A percentile compares a stretch with the other conserved stretches of the same genome.
Evolutionary conservation across 2,888 invertebrate species (phyloP).

Genomic region (Agonopterix arenella): DNA sequence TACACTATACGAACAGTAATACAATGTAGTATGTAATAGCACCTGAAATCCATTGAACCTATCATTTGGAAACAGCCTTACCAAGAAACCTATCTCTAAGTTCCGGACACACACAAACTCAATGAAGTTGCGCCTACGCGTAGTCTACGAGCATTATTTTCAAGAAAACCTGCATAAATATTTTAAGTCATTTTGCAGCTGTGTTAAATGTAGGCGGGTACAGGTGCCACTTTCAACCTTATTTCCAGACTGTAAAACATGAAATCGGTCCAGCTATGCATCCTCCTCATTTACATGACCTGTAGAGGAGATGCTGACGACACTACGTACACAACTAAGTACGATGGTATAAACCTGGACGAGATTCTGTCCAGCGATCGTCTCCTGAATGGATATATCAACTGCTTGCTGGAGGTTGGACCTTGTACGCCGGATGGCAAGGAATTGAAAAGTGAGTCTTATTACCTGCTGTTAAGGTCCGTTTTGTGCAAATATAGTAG

Average conservation of each 20-base stretch:
- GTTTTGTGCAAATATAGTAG: no score
- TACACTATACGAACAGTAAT: no score
- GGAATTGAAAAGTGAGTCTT: slow-evolving; percentile 82
- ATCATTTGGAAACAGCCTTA: no score
- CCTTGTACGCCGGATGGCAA: slow-evolving; percentile 84
- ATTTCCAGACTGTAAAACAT: neutral
- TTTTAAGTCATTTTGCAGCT: no score
- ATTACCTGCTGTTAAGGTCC: neutral
- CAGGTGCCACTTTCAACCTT: neutral
- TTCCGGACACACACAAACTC: no score
- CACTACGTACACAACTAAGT: slow-evolving; percentile 79
- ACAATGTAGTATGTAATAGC: no score
- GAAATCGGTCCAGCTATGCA: neutral
- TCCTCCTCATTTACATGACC: neutral
- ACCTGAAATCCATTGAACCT: no score
- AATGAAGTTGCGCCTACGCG: no score
- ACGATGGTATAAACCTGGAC: slow-evolving; percentile 84
- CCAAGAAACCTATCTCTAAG: no score
- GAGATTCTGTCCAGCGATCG: slow-evolving; percentile 82
- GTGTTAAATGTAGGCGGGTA: no score
- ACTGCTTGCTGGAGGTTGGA: slow-evolving; percentile 81
- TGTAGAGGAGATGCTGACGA: slow-evolving; percentile 5
- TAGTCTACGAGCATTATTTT: no score
- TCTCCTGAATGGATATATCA: slow-evolving; percentile 81
- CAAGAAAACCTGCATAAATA: no score